Base-by-base conservation (phyloP, 1,140 invertebrate species). In the Colletes latitarsis region DNA sequence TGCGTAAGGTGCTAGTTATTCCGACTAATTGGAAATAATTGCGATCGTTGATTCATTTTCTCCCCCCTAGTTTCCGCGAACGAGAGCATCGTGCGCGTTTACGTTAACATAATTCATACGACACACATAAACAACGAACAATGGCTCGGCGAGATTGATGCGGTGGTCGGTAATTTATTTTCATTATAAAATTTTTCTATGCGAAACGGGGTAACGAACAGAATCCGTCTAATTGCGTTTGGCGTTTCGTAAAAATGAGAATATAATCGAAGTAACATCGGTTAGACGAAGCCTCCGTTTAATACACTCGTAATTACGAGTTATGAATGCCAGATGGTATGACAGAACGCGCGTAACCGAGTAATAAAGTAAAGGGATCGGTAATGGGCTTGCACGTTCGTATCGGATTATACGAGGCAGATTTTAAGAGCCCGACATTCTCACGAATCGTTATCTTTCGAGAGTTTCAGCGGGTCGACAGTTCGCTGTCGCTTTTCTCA, bases 371-470 rank as follows among this genome's bases (percentile, higher is more conserved):
- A 30, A 10, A 52, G 21, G 41, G 64, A 68, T 76, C 74, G 41
- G 41, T 77, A 77, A 69, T 57, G 69, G 52, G 41, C 55, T 5
- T 30, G 21, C 60, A 21, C 21, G 5, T 60, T 57, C 21, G 21
- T 60, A 21, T 17, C 55, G 17, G 66, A 70, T 77, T 70, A 77
- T 58, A 69, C 55, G 55, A 41, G 52, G 8, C 9, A 6, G 74
- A 68, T 77, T 77, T 77, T 77, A 77, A 77, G 64, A 69, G 62
- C 58, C 62, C 68, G 76, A 80, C 69, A 75, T 80, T 83, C 70
- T 83, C 82, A 83, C 70, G 76, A 70, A 84, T 69, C 74, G 52
- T 83, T 82, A 73, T 84, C 63, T 73, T 70, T 57, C 55, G 41
- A 53, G 30, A 9, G 58, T 75, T 52, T 46, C 43, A 30, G 9